These are phyloP conservation scores for Trinectes maculatus DNA, from an alignment of 2,113 vertebrate genomes.

Conservation along the genomic window DNA sequence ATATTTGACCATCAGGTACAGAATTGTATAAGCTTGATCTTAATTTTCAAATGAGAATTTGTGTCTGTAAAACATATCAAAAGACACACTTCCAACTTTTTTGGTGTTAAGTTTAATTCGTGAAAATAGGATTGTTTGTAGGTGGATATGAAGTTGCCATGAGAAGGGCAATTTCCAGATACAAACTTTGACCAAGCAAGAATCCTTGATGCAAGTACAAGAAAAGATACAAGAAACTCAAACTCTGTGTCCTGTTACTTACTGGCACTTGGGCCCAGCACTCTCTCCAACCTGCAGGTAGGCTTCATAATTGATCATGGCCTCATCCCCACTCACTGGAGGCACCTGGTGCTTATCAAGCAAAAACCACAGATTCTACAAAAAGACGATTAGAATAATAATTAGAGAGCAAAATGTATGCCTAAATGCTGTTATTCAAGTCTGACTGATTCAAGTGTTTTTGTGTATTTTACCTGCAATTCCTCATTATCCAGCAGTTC, in stretches of 20 bases:
- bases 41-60: background rate
- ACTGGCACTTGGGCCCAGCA: constrained; percentile 96
- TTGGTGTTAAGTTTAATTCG: no score
- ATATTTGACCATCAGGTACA: background rate
- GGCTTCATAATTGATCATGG: constrained; percentile 96
- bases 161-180: background rate
- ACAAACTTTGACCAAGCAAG: constrained; percentile 9
- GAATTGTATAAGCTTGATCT: background rate
- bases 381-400: background rate
- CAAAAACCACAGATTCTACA: constrained; percentile 95
- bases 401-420: background rate
- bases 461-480: constrained; percentile 84
- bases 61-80: background rate
- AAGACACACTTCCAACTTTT: background rate
- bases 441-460: background rate
- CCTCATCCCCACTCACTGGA: constrained; percentile 93
- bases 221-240: no score
- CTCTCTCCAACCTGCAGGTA: constrained; percentile 93
- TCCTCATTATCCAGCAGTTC: constrained; percentile 98
- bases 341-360: constrained; percentile 97
- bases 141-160: background rate
- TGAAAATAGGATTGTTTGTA: no score
- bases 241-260: constrained; percentile 68
- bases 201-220: background rate
- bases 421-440: background rate